Evolutionary conservation across 2,888 invertebrate species (phyloP).

Genomic region (Amaurobius ferox): DNA sequence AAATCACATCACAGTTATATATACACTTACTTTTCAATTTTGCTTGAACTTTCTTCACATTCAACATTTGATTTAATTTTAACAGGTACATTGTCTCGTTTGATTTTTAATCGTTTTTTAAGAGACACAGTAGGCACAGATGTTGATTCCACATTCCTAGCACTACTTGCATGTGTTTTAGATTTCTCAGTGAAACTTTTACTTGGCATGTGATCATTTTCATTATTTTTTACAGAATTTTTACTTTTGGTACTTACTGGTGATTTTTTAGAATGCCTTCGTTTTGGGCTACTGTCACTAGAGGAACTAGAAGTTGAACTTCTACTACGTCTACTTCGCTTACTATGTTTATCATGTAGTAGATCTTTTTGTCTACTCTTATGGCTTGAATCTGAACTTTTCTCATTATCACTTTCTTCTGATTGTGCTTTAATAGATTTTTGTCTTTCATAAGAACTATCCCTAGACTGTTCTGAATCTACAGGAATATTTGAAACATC

Average conservation of each 20-base stretch:
- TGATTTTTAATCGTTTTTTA: slow-evolving; percentile 36
- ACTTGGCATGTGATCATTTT: background rate
- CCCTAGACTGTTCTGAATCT: background rate
- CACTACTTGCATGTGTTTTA: too few relatives aligned
- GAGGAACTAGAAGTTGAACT: background rate
- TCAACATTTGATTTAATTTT: background rate
- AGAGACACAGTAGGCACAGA: background rate
- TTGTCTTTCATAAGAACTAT: background rate
- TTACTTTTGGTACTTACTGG: background rate
- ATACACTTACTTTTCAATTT: too few relatives aligned
- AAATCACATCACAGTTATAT: too few relatives aligned
- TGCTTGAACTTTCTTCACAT: too few relatives aligned
- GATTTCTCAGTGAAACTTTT: background rate
- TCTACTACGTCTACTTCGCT: slow-evolving; percentile 11
- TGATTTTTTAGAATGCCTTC: slow-evolving; percentile 7
- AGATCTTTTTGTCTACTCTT: too few relatives aligned
- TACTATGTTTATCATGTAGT: background rate
- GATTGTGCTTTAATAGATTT: background rate
- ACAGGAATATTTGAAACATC: background rate
- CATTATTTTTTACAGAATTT: background rate
- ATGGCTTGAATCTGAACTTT: slow-evolving; percentile 23
- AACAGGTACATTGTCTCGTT: slow-evolving; percentile 40
- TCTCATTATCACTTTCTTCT: slow-evolving; percentile 12
- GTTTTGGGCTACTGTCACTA: slow-evolving; percentile 24
- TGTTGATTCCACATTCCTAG: background rate